phyloP scores from a whole-genome alignment of 2,888 invertebrate genomes.

The Margaritifera margaritifera region DNA sequence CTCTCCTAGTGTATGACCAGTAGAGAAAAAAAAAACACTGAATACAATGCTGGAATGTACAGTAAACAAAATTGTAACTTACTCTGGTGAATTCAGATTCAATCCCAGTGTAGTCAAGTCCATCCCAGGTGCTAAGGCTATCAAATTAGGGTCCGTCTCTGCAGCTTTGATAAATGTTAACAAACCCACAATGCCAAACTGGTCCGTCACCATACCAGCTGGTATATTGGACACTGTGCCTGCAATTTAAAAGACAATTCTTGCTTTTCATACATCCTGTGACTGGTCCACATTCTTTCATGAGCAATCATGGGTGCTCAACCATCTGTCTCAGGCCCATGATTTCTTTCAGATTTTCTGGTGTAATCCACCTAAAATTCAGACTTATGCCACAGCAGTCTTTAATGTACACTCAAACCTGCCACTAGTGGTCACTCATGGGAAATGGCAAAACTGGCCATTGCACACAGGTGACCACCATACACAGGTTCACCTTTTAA shows the following conservation, averaged over 20 bases:
- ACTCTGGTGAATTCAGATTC: conserved; percentile 97
- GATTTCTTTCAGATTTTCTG: not conserved
- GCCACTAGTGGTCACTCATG: no score
- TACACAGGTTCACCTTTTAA: no score
- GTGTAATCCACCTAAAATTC: not conserved
- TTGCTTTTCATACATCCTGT: not conserved
- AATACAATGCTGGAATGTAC: not conserved
- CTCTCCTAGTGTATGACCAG: not conserved
- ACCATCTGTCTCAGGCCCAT: not conserved
- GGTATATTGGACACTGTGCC: conserved; percentile 99
- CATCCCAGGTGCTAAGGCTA: conserved; percentile 96
- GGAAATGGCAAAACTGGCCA: no score
- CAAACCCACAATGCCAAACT: conserved; percentile 99
- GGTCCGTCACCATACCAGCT: conserved; percentile 98
- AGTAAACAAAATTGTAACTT: conserved; percentile 52
- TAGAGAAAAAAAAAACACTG: not conserved
- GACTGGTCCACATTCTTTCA: not conserved
- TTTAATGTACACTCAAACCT: no score
- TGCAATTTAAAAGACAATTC: conserved; percentile 70
- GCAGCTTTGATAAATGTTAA: conserved; percentile 98
- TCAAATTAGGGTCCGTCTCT: conserved; percentile 96
- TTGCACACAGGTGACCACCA: no score
- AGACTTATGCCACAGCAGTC: not conserved
- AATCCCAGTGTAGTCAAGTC: conserved; percentile 98
- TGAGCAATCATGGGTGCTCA: not conserved